These are phyloP conservation scores for Malacoctenus gilli DNA, from an alignment of 2,797 vertebrate genomes.

Conservation along the genomic window DNA sequence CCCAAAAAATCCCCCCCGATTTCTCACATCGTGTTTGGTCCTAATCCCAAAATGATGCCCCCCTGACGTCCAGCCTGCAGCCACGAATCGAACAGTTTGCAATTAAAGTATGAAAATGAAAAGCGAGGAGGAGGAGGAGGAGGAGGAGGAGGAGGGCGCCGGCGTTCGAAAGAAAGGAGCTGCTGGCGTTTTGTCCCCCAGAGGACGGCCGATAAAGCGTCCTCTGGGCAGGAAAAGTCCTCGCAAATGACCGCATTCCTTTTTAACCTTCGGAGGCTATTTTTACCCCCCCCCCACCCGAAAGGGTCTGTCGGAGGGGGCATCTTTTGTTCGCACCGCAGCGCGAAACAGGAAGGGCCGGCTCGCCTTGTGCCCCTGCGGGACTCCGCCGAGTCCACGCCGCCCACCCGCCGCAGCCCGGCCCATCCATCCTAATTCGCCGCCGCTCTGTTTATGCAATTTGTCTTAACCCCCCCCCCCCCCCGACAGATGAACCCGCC, in stretches of 20 bases:
- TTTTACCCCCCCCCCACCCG: constrained; percentile 72
- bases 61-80: no score
- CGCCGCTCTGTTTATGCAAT: constrained; percentile 24
- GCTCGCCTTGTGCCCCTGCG: constrained; percentile 50
- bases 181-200: constrained; percentile 52
- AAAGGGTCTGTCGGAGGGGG: constrained; percentile 37
- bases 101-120: no score
- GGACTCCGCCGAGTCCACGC: constrained; percentile 51
- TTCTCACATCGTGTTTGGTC: constrained; percentile 13
- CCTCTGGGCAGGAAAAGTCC: constrained; percentile 78
- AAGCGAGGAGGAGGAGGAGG: constrained; percentile 37
- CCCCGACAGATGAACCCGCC: constrained; percentile 24
- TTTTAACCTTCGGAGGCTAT: constrained; percentile 70
- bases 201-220: constrained; percentile 73
- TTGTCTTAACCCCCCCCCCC: constrained; percentile 14
- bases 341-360: constrained; percentile 59
- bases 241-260: constrained; percentile 74
- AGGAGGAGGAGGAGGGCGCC: neutral
- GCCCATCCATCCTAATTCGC: constrained; percentile 35
- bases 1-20: no score
- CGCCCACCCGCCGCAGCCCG: constrained; percentile 21
- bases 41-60: neutral
- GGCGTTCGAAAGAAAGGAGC: no score
- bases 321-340: constrained; percentile 57
- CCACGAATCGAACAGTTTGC: no score